Evolutionary conservation across 2,888 invertebrate species (phyloP).

Genomic region (Salpingus planirostris): DNA sequence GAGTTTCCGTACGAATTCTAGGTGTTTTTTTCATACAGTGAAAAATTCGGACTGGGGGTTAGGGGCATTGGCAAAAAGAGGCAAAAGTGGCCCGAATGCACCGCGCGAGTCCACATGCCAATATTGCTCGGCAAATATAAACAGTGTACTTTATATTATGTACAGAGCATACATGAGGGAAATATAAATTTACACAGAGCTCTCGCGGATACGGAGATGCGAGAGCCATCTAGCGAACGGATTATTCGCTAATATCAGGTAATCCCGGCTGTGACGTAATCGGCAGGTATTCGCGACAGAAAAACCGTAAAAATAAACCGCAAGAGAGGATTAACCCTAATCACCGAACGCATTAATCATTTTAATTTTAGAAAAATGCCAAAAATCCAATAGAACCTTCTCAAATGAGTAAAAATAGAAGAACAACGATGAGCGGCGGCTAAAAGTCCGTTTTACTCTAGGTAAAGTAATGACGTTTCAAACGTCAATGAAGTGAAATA

Average conservation of each 20-base stretch:
- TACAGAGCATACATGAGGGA: slow-evolving; percentile 35
- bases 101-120: slow-evolving; percentile 34
- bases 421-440: no score
- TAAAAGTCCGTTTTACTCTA: no score
- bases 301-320: slow-evolving; percentile 1
- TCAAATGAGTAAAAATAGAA: no score
- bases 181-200: slow-evolving; percentile 34
- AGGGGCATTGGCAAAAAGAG: slow-evolving; percentile 28
- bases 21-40: no score
- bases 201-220: slow-evolving; percentile 18
- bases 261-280: not conserved
- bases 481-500: no score
- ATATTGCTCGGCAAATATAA: slow-evolving; percentile 39
- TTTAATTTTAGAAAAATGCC: no score
- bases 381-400: no score
- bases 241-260: slow-evolving; percentile 24
- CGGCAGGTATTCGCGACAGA: not conserved
- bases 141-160: slow-evolving; percentile 39
- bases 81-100: slow-evolving; percentile 35
- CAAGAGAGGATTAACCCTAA: not conserved
- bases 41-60: no score
- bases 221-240: slow-evolving; percentile 27
- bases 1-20: no score
- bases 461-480: no score
- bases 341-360: no score